Percentiles rank a stretch among this genome's conserved stretches.
These are phyloP conservation scores for Dynastes tityus DNA, from an alignment of 2,888 invertebrate species.

Conservation along the genomic window DNA sequence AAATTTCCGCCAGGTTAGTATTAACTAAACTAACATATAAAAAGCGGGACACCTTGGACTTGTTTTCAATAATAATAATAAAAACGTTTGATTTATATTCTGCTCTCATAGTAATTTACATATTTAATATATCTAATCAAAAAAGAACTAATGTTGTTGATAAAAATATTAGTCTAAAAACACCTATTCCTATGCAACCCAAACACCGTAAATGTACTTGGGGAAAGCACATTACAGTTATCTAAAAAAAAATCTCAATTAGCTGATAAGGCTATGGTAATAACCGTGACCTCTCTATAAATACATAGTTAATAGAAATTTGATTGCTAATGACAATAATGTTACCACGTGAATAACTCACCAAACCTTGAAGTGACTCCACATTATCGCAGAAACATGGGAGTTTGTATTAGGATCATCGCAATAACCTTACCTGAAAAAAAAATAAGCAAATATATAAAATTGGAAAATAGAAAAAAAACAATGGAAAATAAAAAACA, in stretches of 20 bases:
- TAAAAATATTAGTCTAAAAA: neutral
- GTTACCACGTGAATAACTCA: neutral
- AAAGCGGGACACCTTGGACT: too few species aligned
- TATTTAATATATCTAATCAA: neutral
- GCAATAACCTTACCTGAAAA: slow-evolving; percentile 1
- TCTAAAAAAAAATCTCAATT: neutral
- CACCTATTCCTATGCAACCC: slow-evolving; percentile 19
- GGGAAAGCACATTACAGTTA: neutral
- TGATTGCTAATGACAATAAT: neutral
- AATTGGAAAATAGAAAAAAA: too few species aligned
- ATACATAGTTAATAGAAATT: neutral
- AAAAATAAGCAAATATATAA: neutral
- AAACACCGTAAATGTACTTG: neutral
- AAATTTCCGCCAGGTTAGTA: too few species aligned
- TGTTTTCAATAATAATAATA: too few species aligned
- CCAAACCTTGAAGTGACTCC: neutral
- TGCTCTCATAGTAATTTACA: neutral
- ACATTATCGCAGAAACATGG: neutral
- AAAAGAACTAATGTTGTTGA: neutral
- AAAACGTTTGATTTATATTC: too few species aligned
- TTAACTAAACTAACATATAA: too few species aligned
- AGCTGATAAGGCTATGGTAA: neutral
- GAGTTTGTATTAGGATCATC: neutral
- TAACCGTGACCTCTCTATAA: neutral
- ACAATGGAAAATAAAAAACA: too few species aligned